Percentiles rank a stretch among this genome's conserved stretches.
Conservation (phyloP, 2,888 invertebrate genomes). For the Pachymerium ferrugineum region DNA sequence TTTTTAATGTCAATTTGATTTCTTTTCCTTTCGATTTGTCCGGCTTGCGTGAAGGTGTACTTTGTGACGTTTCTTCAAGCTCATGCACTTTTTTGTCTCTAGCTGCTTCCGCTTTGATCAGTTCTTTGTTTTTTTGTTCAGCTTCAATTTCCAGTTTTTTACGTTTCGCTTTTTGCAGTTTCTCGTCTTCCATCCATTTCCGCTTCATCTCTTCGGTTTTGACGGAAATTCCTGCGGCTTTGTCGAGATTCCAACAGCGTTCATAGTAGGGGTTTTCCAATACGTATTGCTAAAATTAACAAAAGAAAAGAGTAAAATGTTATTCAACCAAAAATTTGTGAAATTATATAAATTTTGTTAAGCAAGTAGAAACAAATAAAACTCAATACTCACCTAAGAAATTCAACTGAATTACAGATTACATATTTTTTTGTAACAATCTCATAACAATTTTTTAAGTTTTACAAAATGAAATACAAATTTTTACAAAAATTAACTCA, state of each 20-base stretch:
- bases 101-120: constrained; percentile 19
- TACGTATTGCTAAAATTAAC: constrained; percentile 40
- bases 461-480: neutral
- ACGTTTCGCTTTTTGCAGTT: constrained; percentile 1
- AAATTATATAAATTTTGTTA: too few relatives aligned
- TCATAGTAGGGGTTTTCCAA: constrained; percentile 43
- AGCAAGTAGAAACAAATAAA: too few relatives aligned
- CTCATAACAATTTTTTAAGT: neutral
- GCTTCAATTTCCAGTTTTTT: constrained; percentile 12
- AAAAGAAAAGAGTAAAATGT: neutral
- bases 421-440: neutral
- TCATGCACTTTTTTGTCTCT: neutral
- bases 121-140: constrained; percentile 23
- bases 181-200: constrained; percentile 25
- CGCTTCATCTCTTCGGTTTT: constrained; percentile 4
- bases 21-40: neutral
- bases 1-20: neutral
- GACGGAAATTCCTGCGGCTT: constrained; percentile 40
- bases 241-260: constrained; percentile 42
- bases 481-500: neutral
- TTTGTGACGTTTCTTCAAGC: neutral
- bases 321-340: too few relatives aligned
- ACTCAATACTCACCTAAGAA: neutral
- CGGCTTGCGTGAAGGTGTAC: neutral
- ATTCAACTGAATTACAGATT: neutral